These are phyloP conservation scores for Actias luna DNA, from an alignment of 2,888 invertebrate genomes.

Conservation along the genomic window DNA sequence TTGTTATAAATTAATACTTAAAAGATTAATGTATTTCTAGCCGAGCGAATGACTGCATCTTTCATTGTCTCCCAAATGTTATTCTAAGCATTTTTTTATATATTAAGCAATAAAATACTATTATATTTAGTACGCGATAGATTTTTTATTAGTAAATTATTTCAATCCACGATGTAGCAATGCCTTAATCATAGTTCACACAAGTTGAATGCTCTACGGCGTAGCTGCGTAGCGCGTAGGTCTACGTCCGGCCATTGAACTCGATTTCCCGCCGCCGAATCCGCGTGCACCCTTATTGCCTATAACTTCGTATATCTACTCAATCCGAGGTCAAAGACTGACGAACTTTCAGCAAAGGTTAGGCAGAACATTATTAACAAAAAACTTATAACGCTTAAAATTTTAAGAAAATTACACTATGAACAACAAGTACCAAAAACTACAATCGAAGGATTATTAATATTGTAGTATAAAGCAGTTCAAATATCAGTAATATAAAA, in stretches of 20 bases:
- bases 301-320: slow-evolving; percentile 56
- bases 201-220: slow-evolving; percentile 59
- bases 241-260: slow-evolving; percentile 74
- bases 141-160: background rate
- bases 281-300: slow-evolving; percentile 51
- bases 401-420: background rate
- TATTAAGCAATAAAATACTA: background rate
- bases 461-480: too few relatives aligned
- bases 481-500: too few relatives aligned
- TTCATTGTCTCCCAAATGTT: background rate
- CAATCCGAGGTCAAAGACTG: slow-evolving; percentile 59
- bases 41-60: background rate
- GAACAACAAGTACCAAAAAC: too few relatives aligned
- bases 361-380: background rate
- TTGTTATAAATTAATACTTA: too few relatives aligned
- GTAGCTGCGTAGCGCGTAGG: slow-evolving; percentile 76
- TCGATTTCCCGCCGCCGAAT: slow-evolving; percentile 61
- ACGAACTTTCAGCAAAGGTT: slow-evolving; percentile 43
- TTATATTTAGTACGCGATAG: background rate
- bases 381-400: background rate
- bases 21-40: too few relatives aligned
- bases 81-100: background rate
- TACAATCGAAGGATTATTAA: too few relatives aligned
- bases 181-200: slow-evolving; percentile 26
- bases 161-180: background rate